Percentiles rank a stretch among this genome's conserved stretches.
Evolutionary conservation across 1,140 invertebrate species (phyloP).

Genomic region (Microplitis mediator): DNA sequence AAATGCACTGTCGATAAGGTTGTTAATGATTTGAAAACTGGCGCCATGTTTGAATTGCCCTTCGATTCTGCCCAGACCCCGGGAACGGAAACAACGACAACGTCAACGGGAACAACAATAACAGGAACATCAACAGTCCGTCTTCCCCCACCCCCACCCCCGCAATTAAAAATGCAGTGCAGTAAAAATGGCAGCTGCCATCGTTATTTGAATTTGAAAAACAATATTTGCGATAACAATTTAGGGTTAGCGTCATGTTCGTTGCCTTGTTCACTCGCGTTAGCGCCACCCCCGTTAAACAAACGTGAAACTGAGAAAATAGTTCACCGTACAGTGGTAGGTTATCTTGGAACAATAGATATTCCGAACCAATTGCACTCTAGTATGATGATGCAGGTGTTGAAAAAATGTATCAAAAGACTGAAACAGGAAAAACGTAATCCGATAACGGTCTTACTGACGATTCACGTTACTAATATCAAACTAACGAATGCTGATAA

Average conservation of each 20-base stretch:
- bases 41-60: constrained; percentile 61
- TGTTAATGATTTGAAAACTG: constrained; percentile 64
- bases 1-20: constrained; percentile 63
- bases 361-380: constrained; percentile 86
- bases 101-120: too few relatives aligned
- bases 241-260: constrained; percentile 39
- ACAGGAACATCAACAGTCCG: too few relatives aligned
- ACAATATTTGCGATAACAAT: constrained; percentile 38
- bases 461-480: constrained; percentile 79
- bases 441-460: constrained; percentile 85
- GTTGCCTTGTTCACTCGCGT: constrained; percentile 50
- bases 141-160: constrained; percentile 22
- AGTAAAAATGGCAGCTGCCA: constrained; percentile 48
- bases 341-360: constrained; percentile 94
- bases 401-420: constrained; percentile 84
- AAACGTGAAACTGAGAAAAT: constrained; percentile 65
- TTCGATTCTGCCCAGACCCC: background rate
- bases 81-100: too few relatives aligned
- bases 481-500: constrained; percentile 75
- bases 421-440: constrained; percentile 87
- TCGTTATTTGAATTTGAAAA: constrained; percentile 49
- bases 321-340: constrained; percentile 85
- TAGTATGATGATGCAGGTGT: constrained; percentile 73
- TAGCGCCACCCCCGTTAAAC: constrained; percentile 53
- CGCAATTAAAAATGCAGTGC: constrained; percentile 45